Evolutionary conservation across 2,113 vertebrate species (phyloP), one percentile per base, ranked within the genome.

Genomic region (Chinchilla lanigera): DNA sequence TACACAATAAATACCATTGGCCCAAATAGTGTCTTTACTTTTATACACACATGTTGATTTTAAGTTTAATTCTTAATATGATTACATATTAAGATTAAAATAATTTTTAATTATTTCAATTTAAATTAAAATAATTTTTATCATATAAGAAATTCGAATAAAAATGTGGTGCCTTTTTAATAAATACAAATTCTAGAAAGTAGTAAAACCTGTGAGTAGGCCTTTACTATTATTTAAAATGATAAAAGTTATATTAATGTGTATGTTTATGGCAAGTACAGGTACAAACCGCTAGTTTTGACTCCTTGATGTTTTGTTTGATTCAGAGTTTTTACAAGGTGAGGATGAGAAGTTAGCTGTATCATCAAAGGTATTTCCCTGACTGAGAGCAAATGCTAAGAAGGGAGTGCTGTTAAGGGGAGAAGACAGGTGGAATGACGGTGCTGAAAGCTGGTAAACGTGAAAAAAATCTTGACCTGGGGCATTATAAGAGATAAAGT

Each of bases 181-280:
- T 54, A 61, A 80, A 61, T 75, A 28, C 87, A 91, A 89, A 56
- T 86, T 71, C 71, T 5, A 78, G 41, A 67, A 95, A 92, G 58
- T 33, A 26, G 63, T 19, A 85, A 88, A 61, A 52, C 33, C 33
- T n/a, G 28, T 19, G 44, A 80, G 14, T 75, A 73, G 16, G 8
- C 56, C 9, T 91, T 93, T 73, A 24, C 24, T 69, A 78, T 58
- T 75, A 47, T 60, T 86, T 87, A 85, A 80, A 30, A 33, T 12
- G 33, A 89, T 5, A 69, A 24, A 56, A 67, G 20, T 56, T 96
- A 6, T 60, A 54, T 61, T 95, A 33, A 38, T 56, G 50, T 90
- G 61, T 73, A 65, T 63, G 80, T n/a, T 81, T 65, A 81, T 52
- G 5, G 63, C 33, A 83, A 89, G 71, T 60, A 2, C 44, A 67